phyloP scores from a whole-genome alignment of 2,888 invertebrate genomes.

The Isoperla grammatica region DNA sequence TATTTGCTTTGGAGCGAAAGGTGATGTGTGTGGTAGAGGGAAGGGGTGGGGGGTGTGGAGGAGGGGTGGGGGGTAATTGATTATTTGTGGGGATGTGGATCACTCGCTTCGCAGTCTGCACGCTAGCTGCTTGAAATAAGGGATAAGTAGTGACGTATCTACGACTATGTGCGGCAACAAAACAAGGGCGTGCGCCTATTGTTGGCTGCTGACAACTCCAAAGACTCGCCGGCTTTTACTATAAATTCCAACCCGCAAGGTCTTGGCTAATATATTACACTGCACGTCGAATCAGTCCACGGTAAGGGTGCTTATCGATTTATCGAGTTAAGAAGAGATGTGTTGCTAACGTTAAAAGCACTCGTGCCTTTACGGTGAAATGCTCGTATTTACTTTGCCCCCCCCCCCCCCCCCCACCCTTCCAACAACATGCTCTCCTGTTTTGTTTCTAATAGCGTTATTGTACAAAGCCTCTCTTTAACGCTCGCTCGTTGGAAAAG shows the following conservation, averaged over 20 bases:
- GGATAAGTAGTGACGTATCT: neutral
- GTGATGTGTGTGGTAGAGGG: too few relatives aligned
- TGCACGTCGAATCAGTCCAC: slow-evolving; percentile 13
- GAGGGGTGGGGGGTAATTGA: too few relatives aligned
- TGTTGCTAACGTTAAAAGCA: neutral
- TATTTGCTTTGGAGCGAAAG: too few relatives aligned
- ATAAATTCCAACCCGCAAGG: slow-evolving; percentile 20
- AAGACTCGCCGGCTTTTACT: slow-evolving; percentile 3
- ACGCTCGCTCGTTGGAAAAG: too few relatives aligned
- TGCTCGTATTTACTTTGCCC: neutral
- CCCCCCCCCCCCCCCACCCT: neutral
- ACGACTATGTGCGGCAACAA: neutral
- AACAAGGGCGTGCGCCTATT: neutral
- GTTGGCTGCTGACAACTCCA: neutral
- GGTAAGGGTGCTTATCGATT: slow-evolving; percentile 19
- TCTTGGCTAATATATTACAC: slow-evolving; percentile 17
- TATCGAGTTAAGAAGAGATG: slow-evolving; percentile 10
- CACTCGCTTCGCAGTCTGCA: too few relatives aligned
- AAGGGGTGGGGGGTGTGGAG: too few relatives aligned
- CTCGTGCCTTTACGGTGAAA: neutral
- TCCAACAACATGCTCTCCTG: neutral
- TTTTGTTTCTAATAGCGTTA: neutral
- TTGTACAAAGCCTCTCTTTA: too few relatives aligned
- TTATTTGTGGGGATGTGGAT: too few relatives aligned
- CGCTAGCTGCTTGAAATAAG: too few relatives aligned